Base-by-base conservation (phyloP, 2,888 invertebrate species). In the Tiphia femorata region DNA sequence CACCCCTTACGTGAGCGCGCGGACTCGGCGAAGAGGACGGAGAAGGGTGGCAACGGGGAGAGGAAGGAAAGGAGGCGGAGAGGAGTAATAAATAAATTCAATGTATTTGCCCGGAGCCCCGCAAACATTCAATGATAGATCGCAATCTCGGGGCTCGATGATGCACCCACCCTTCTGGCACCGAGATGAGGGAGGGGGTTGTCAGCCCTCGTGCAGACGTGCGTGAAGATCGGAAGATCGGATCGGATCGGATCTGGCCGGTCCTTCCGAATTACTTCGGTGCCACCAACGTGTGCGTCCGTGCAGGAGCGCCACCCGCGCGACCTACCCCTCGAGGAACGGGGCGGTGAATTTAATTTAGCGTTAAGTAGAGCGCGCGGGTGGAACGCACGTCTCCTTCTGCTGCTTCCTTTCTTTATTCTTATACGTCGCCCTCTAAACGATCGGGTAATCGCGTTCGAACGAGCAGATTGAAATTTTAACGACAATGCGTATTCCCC, bases 51-150 rank as follows among this genome's bases (percentile, higher is more conserved):
- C 14, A 29, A 23, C n/a, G 49, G 40, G 50, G 43, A 58, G 49
- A 55, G 62, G 57, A 60, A 58, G 62, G 64, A 61, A 61, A 53
- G 58, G 62, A 50, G 66, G 58, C 66, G 59, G 74, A 64, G 74
- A 62, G 70, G 70, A 75, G 44, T 78, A 80, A 82, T 82, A 81
- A 82, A 82, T 82, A 82, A 80, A 82, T 83, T 81, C 82, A 79
- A 79, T 81, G 78, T 82, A 80, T 81, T 81, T 79, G 76, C 70
- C 60, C 63, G 65, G 67, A 63, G 56, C 68, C 74, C 77, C 77
- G 72, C 79, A 82, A 82, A 82, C 80, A 82, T 82, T 81, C 78
- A 76, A 80, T 81, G 80, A 83, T 80, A 75, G 77, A 81, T 81
- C 76, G 79, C 75, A 78, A 80, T 81, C 77, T 79, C 65, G 67